These are phyloP conservation scores for Ophonus ardosiacus DNA, from an alignment of 2,888 invertebrate species.

Conservation along the genomic window DNA sequence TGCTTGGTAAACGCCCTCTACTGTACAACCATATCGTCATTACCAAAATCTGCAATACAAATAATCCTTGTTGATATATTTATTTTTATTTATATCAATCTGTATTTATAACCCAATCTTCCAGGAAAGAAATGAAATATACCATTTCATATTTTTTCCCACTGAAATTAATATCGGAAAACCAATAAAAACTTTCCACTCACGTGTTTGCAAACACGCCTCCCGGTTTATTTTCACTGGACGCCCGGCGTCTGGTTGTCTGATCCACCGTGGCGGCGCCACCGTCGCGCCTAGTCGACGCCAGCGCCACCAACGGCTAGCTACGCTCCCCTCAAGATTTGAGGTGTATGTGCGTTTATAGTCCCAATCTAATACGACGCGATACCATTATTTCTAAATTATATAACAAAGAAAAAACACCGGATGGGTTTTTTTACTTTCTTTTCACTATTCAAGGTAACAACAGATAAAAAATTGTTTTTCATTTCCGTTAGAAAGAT, in stretches of 20 bases:
- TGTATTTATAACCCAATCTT: no score
- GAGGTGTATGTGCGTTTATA: neutral
- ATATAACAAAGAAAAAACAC: neutral
- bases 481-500: neutral
- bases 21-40: no score
- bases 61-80: no score
- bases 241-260: slow-evolving; percentile 18
- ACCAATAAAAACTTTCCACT: neutral
- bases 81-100: no score
- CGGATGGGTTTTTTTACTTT: neutral
- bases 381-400: neutral
- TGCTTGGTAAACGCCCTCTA: no score
- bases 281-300: neutral
- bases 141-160: neutral
- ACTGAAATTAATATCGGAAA: neutral
- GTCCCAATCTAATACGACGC: neutral
- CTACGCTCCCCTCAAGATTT: neutral
- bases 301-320: neutral
- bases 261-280: slow-evolving; percentile 15
- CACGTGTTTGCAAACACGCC: neutral
- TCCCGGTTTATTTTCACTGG: neutral
- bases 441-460: neutral
- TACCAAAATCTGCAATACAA: no score
- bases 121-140: no score
- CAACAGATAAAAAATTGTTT: neutral